Percentiles rank a stretch among this genome's conserved stretches.
These are phyloP conservation scores for Yponomeuta malinellus DNA, from an alignment of 2,888 invertebrate species.

Conservation along the genomic window DNA sequence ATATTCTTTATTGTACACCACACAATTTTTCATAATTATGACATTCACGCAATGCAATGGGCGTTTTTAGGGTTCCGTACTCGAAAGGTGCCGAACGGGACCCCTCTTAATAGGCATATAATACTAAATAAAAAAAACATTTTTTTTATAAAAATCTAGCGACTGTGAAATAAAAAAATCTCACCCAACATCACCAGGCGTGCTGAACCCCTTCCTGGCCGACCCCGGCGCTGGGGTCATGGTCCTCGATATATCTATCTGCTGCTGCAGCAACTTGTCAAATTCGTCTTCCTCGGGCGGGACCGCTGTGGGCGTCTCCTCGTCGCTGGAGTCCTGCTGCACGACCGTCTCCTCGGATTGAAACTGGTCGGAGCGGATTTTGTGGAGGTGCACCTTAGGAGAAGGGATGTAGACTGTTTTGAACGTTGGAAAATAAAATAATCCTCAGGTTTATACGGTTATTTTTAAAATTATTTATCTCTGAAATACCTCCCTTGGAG, in stretches of 20 bases:
- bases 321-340: constrained; percentile 63
- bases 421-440: too few relatives aligned
- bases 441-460: too few relatives aligned
- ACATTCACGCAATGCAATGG: too few relatives aligned
- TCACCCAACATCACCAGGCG: constrained; percentile 24
- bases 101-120: too few relatives aligned
- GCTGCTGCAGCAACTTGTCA: constrained; percentile 78
- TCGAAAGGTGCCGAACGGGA: too few relatives aligned
- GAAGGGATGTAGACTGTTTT: too few relatives aligned
- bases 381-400: constrained; percentile 78
- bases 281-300: constrained; percentile 76
- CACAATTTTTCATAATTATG: too few relatives aligned
- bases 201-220: constrained; percentile 33
- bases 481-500: too few relatives aligned
- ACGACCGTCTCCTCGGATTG: constrained; percentile 59
- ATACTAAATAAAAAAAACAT: too few relatives aligned
- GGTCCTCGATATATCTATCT: constrained; percentile 75
- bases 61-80: too few relatives aligned
- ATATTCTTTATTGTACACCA: background rate
- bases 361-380: constrained; percentile 78
- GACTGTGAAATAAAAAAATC: background rate
- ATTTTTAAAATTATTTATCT: too few relatives aligned
- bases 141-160: too few relatives aligned
- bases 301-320: constrained; percentile 44
- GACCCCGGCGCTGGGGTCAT: constrained; percentile 51